Percentiles rank a stretch among this genome's conserved stretches.
These are phyloP conservation scores for Rutpela maculata DNA, from an alignment of 2,888 invertebrate genomes.

Conservation along the genomic window DNA sequence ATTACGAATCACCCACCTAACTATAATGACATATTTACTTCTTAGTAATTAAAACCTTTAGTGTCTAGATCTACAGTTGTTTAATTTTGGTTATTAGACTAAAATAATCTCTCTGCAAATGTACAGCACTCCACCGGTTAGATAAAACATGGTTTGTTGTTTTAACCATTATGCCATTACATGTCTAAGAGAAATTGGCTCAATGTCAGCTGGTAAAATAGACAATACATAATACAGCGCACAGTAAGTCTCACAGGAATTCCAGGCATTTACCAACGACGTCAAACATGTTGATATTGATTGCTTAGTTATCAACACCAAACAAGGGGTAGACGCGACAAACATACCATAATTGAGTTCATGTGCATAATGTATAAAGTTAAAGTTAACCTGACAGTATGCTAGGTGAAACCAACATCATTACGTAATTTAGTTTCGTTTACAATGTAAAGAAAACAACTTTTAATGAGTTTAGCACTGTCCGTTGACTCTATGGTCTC, in stretches of 20 bases:
- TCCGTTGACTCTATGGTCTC: too few relatives aligned
- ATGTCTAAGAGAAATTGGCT: not conserved
- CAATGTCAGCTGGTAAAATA: not conserved
- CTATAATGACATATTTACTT: too few relatives aligned
- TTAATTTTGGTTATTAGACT: too few relatives aligned
- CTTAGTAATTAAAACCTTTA: too few relatives aligned
- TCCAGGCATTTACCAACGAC: not conserved
- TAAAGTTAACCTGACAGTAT: not conserved
- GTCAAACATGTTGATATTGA: constrained; percentile 12
- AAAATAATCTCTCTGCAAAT: too few relatives aligned
- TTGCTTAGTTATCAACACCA: constrained; percentile 8
- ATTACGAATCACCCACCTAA: too few relatives aligned
- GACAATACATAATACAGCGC: not conserved
- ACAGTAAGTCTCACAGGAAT: not conserved
- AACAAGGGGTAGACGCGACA: not conserved
- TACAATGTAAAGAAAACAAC: not conserved
- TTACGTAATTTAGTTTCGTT: not conserved
- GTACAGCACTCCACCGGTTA: too few relatives aligned
- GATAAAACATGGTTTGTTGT: not conserved
- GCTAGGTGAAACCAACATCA: not conserved
- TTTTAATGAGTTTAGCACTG: too few relatives aligned
- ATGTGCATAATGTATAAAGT: constrained; percentile 7
- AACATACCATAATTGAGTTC: constrained; percentile 14
- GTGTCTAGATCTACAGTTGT: too few relatives aligned
- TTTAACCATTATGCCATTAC: not conserved